Evolutionary conservation across 2,888 invertebrate genomes (phyloP), one percentile per base, ranked within the genome.

Genomic region (Cryptocheilus praepositus): DNA sequence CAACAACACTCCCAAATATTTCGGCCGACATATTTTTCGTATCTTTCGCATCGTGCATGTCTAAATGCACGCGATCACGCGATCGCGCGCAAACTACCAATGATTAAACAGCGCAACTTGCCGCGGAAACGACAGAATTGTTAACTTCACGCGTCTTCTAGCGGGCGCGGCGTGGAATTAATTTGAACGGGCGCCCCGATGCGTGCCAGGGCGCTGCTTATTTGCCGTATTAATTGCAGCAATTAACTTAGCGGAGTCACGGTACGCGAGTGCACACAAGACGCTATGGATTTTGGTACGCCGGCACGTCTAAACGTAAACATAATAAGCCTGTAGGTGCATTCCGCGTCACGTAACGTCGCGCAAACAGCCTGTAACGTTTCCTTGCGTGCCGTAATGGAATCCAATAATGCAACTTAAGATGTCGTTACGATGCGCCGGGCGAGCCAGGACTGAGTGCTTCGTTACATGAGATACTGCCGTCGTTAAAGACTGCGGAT

Each of bases 391-490:
- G 25, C 61, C 54, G 65, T 67, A 63, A 69, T 54, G 57, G 45
- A 70, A 70, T 71, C 66, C 63, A 67, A 71, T 70, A 67, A 70
- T 60, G 60, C 70, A 63, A 71, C 63, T 71, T 71, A 71, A 71
- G 71, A 63, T 51, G 49, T 58, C 46, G 66, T 57, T 63, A 56
- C 28, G 36, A 36, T 28, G 59, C 44, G n/a, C 44, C 25, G 18
- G 19, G 4, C 15, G 28, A 22, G 49, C 36, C 36, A 36, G 8
- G 49, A 49, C 18, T 18, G 18, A 49, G 49, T n/a, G 49, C 49
- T 18, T 49, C 8, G 49, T 49, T 49, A 49, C 49, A 7, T 49
- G 49, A 18, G 18, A 18, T 49, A 49, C 49, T 49, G 49, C 4
- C 49, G 49, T 49, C 49, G 18, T 49, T 16, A 16, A 18, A 49